Percentiles rank a stretch among this genome's conserved stretches.
These are phyloP conservation scores for Arrhamphus sclerolepis DNA, from an alignment of 2,797 vertebrate genomes.

Conservation along the genomic window DNA sequence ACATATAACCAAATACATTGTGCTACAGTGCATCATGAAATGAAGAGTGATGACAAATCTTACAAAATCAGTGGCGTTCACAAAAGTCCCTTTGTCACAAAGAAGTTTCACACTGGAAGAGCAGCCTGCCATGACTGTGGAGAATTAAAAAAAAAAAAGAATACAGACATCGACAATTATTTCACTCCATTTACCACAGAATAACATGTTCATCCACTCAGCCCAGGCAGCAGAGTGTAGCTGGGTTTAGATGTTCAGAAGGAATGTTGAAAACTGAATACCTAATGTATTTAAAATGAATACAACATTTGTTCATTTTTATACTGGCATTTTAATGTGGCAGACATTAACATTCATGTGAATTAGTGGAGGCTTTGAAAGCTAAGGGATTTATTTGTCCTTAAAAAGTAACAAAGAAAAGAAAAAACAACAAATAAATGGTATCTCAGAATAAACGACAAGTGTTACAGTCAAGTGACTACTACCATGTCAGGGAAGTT, in stretches of 20 bases:
- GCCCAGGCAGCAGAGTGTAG: background rate
- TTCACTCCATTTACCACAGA: slow-evolving; percentile 21
- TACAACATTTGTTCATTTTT: background rate
- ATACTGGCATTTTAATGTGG: no score
- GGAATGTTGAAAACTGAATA: background rate
- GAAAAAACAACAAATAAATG: no score
- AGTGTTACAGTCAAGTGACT: no score
- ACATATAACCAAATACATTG: background rate
- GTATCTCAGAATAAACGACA: no score
- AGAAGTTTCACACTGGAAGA: slow-evolving; percentile 93
- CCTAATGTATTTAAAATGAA: background rate
- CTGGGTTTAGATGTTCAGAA: background rate
- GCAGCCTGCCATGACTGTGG: slow-evolving; percentile 93
- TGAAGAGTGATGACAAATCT: slow-evolving; percentile 62
- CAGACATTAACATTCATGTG: no score
- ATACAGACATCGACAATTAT: slow-evolving; percentile 1
- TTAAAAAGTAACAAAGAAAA: no score
- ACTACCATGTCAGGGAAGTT: no score
- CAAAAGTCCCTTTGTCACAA: slow-evolving; percentile 90
- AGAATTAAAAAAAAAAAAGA: slow-evolving; percentile 7
- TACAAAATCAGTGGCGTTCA: slow-evolving; percentile 91
- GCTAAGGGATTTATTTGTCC: no score
- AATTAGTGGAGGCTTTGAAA: no score
- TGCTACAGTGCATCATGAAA: slow-evolving; percentile 22
- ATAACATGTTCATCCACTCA: background rate